Base-by-base conservation (phyloP, 1,140 invertebrate species). In the Ruditapes philippinarum region DNA sequence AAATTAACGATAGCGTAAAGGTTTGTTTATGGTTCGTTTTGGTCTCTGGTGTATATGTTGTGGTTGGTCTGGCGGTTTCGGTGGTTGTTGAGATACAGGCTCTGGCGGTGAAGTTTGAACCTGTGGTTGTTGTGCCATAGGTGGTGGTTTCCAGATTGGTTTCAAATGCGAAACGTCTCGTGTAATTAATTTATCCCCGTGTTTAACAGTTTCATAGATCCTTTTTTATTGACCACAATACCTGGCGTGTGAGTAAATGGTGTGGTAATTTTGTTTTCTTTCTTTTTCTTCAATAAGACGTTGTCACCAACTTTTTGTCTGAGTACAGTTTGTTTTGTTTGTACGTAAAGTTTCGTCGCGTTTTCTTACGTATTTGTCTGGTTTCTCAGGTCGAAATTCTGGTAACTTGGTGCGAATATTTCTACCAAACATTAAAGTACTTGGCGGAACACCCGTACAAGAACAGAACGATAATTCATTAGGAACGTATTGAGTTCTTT, bases 191-290 rank as follows among this genome's bases (percentile, higher is more conserved):
- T 62, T 62, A n/a, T 62, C 57, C 28, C 57, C 57, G 28, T 62
- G 57, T 62, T 62, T 62, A 62, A 62, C 57, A 28, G 57, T 62
- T 62, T 62, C 57, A 62, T 62, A 28, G 57, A 28, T 62, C 57
- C 57, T n/a, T 62, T 62, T 62, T 62, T 62, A 7, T n/a, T 62
- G 25, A 49, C 45, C 45, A 49, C 45, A 49, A 49, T 19, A 49
- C 45, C 45, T 49, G 45, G 45, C 19, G 45, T 62, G 28, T 62
- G 28, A 28, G 7, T 62, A 28, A 62, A 28, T 28, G 57, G 57
- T n/a, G 57, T 62, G 28, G 57, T 62, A 22, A n/a, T 22, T 62
- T 62, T 62, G 28, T 62, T 62, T 28, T 62, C 57, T 62, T 62
- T 62, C 57, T 62, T 62, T 28, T 62, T 22, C 28, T 12, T 62